Percentiles rank a stretch among this genome's conserved stretches.
phyloP scores from a whole-genome alignment of 2,113 vertebrate species.

The Brachirus orientalis region DNA sequence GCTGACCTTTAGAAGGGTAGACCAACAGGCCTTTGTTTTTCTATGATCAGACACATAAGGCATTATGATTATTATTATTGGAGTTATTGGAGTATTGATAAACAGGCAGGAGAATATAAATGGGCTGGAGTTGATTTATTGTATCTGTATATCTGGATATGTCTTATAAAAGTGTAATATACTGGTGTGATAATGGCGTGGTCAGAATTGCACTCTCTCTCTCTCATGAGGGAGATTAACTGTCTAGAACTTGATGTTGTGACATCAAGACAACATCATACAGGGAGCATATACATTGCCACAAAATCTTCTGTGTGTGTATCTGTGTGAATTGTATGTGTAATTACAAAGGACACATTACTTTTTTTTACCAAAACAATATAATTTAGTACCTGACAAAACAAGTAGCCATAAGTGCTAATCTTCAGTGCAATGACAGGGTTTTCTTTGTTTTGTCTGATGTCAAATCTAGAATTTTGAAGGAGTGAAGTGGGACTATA shows the following conservation, averaged over 20 bases:
- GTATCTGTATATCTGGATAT: not conserved
- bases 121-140: not conserved
- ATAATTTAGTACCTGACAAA: conserved; percentile 46
- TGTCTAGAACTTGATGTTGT: conserved; percentile 21
- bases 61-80: not conserved
- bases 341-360: conserved; percentile 37
- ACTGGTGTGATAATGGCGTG: conserved; percentile 11
- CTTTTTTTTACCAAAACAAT: conserved; percentile 53
- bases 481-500: conserved; percentile 68
- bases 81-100: no score
- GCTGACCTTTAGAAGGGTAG: no score
- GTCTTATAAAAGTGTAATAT: no score
- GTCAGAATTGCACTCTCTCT: conserved; percentile 12
- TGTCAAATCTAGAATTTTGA: conserved; percentile 56
- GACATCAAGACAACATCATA: no score
- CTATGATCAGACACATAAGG: not conserved
- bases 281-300: conserved; percentile 42
- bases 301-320: conserved; percentile 14
- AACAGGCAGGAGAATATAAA: no score
- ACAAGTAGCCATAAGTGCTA: conserved; percentile 17
- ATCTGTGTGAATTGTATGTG: not conserved
- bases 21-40: conserved; percentile 4
- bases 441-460: conserved; percentile 59
- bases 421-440: conserved; percentile 46
- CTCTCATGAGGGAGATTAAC: conserved; percentile 11